Conservation (phyloP, 2,113 vertebrate species). For the Urocynchramus pylzowi region DNA sequence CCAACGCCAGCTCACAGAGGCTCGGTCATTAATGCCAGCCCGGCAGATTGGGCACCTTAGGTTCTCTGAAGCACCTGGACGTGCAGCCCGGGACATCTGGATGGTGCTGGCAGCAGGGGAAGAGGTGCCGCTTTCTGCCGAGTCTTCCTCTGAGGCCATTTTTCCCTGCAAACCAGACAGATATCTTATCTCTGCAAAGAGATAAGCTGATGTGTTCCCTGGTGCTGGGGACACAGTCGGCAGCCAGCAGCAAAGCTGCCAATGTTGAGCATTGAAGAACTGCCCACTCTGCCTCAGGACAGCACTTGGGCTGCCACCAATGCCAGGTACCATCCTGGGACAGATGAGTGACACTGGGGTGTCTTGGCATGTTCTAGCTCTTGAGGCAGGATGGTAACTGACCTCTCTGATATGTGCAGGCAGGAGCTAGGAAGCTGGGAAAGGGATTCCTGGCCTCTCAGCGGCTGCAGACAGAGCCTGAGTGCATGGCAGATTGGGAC, state of each 20-base stretch:
- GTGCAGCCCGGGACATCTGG: not conserved
- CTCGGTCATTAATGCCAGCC: not conserved
- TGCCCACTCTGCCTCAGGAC: not conserved
- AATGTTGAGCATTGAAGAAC: fast-evolving
- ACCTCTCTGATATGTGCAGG: not conserved
- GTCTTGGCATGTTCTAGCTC: not conserved
- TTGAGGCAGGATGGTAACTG: not conserved
- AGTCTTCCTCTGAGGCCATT: not conserved
- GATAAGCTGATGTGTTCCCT: not conserved
- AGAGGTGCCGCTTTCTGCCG: not conserved
- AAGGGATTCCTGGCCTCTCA: not conserved
- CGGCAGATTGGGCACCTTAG: not conserved
- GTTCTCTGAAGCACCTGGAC: not conserved
- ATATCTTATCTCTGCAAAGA: no score
- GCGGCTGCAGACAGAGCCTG: not conserved
- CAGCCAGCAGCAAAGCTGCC: not conserved
- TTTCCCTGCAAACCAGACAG: not conserved
- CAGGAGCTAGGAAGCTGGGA: not conserved
- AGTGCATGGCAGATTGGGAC: not conserved
- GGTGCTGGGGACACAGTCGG: not conserved
- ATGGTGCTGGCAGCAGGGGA: not conserved
- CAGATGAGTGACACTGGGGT: not conserved
- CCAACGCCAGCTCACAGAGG: fast-evolving
- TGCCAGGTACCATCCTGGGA: no score
- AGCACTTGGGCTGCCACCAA: not conserved